Percentiles rank a stretch among this genome's conserved stretches.
Evolutionary conservation across 2,797 vertebrate genomes (phyloP).

Genomic region (Sebastes variabilis): DNA sequence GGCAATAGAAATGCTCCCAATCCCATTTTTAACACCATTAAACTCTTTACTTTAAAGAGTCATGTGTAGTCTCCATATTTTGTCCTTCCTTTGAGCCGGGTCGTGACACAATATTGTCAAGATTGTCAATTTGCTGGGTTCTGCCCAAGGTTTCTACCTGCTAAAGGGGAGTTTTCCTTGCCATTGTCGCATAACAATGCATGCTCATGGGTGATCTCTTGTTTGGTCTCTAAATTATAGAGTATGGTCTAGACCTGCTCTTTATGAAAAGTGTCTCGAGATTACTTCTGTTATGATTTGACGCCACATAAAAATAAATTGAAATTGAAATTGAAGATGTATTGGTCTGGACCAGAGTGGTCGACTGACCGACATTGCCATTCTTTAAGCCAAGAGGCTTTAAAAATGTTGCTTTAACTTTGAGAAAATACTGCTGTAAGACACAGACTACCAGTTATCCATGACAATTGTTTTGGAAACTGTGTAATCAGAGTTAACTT

Average conservation of each 20-base stretch:
- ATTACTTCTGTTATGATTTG: accelerated
- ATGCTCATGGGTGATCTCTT: too few relatives aligned
- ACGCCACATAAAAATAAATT: too few relatives aligned
- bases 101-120: not conserved
- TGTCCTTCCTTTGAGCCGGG: not conserved
- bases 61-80: not conserved
- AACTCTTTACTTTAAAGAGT: not conserved
- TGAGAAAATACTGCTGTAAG: not conserved
- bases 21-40: too few relatives aligned
- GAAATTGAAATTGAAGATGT: too few relatives aligned
- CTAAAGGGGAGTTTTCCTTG: too few relatives aligned
- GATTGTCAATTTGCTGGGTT: not conserved
- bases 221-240: too few relatives aligned
- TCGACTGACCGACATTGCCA: not conserved
- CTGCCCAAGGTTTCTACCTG: too few relatives aligned
- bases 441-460: not conserved
- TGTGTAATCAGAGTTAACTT: not conserved
- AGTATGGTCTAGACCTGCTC: too few relatives aligned
- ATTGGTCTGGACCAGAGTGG: not conserved
- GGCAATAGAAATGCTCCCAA: too few relatives aligned
- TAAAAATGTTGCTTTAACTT: conserved; percentile 4
- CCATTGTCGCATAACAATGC: too few relatives aligned
- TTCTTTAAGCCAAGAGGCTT: not conserved
- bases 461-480: not conserved
- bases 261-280: too few relatives aligned